Evolutionary conservation across 2,888 invertebrate genomes (phyloP), one percentile per base, ranked within the genome.

Genomic region (Itoplectis maculator): DNA sequence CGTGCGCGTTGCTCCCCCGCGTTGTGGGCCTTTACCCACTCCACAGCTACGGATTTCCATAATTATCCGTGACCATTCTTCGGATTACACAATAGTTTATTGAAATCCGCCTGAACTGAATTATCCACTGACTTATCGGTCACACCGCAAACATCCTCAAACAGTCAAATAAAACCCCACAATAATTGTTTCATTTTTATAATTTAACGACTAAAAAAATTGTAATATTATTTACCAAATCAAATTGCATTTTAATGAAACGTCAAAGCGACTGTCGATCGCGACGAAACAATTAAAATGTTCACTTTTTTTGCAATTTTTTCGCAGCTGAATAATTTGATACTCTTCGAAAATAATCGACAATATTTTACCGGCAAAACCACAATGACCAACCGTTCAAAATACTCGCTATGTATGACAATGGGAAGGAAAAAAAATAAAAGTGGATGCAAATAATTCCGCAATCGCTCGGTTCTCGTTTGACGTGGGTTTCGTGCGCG

Each of bases 31-130:
- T 68, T 13, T 47, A 15, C 7, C 63, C 20, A 29, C 54, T 15
- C 35, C 20, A 47, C 61, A 65, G 23, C 51, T 68, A 74, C 42
- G 66, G 79, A 79, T 79, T 79, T 79, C 59, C 79, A 82, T 82
- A 82, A 82, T 82, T 82, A 82, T 82, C 75, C 75, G 69, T 65
- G 79, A 82, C 79, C 75, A 75, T 82, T 78, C 78, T 79, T 82
- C 72, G 70, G 70, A 74, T 69, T 69, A 66, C 70, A 82, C 82
- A 79, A 82, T 82, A 79, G 75, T 79, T 79, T 72, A 79, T 79
- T 75, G 82, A 82, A 82, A 79, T 79, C 37, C 45, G 59, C 59
- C 65, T 59, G 70, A 79, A 79, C 75, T 75, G 63, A 74, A 78
- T 81, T 47, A 78, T 68, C 49, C 74, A 54, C 7, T 51, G 29